These are phyloP conservation scores for Adineta ricciae DNA, from an alignment of 2,888 invertebrate species.

Conservation along the genomic window DNA sequence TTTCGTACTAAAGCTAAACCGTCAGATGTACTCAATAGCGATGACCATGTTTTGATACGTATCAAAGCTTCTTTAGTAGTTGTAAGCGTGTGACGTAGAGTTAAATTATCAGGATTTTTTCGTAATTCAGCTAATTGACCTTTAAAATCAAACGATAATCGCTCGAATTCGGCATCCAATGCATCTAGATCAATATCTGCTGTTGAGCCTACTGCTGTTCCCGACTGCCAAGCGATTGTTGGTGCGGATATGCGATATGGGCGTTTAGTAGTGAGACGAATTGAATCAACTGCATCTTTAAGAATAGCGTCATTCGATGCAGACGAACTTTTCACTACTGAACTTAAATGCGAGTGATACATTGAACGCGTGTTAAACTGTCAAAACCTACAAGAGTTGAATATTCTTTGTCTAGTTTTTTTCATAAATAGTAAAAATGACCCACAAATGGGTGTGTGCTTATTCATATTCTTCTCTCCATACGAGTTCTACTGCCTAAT, in stretches of 20 bases:
- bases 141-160: background rate
- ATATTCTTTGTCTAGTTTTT: too few relatives aligned
- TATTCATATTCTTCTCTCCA: too few relatives aligned
- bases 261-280: background rate
- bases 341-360: background rate
- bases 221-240: background rate
- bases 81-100: background rate
- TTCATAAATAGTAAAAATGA: too few relatives aligned
- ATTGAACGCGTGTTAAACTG: background rate
- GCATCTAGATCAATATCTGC: background rate
- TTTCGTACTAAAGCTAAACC: background rate
- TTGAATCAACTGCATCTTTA: background rate
- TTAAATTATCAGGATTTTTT: background rate
- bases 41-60: background rate
- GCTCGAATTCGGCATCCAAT: slow-evolving; percentile 10
- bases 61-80: background rate
- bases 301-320: background rate
- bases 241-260: background rate
- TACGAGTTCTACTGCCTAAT: too few relatives aligned
- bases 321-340: background rate
- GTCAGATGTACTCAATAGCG: background rate
- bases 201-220: background rate
- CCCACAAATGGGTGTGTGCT: background rate
- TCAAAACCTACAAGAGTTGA: background rate
- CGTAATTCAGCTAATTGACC: background rate